A percentile compares a stretch with the other conserved stretches of the same genome.
Conservation (phyloP, 2,113 vertebrate genomes). For the Phodopus roborovskii region DNA sequence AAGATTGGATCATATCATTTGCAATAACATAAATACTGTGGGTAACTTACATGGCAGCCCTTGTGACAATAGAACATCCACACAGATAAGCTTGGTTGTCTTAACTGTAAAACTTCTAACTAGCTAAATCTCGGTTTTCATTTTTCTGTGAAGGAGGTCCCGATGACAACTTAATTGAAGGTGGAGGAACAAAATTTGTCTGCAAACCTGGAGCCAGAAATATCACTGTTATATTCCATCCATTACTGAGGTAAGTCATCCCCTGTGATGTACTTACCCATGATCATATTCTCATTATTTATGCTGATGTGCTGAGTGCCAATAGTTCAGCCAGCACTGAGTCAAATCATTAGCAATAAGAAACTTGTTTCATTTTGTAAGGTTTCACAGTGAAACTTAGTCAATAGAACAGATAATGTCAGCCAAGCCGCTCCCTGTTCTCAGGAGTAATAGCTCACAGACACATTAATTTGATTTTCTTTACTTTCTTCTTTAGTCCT, state of each 20-base stretch:
- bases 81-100: neutral
- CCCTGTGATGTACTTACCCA: neutral
- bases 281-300: constrained; percentile 69
- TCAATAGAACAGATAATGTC: constrained; percentile 29
- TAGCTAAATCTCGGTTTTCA: constrained; percentile 9
- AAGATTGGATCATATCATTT: neutral
- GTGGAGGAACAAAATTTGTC: constrained; percentile 97
- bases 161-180: constrained; percentile 98
- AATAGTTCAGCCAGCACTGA: neutral
- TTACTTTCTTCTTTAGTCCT: neutral
- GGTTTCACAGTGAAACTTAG: neutral
- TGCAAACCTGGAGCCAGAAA: constrained; percentile 98
- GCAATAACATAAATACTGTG: neutral
- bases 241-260: constrained; percentile 93
- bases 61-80: neutral
- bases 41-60: neutral
- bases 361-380: neutral
- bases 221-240: constrained; percentile 98
- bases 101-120: constrained; percentile 46
- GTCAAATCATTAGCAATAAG: neutral
- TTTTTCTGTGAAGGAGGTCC: constrained; percentile 90
- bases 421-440: neutral
- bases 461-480: neutral
- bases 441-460: neutral
- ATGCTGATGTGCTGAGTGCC: constrained; percentile 29